A percentile compares a stretch with the other conserved stretches of the same genome.
These are phyloP conservation scores for Lochmaea capreae DNA, from an alignment of 2,888 invertebrate species.

Conservation along the genomic window DNA sequence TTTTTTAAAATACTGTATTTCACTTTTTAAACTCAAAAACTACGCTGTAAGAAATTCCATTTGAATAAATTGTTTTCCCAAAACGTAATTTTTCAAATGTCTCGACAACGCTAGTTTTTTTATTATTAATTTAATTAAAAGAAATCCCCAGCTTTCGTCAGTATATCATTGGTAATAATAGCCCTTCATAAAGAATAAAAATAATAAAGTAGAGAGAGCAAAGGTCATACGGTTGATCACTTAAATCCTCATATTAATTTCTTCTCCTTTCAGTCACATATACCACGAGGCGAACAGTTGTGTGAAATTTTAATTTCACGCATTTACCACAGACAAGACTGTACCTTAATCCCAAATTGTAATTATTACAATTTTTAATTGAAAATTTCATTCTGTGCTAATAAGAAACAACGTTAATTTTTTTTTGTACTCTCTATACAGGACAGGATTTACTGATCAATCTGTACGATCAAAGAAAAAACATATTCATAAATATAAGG, in stretches of 20 bases:
- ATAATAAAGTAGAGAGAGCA: constrained; percentile 14
- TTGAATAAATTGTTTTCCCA: no score
- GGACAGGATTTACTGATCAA: background rate
- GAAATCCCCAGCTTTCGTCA: constrained; percentile 7
- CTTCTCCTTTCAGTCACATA: constrained; percentile 9
- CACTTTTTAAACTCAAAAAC: no score
- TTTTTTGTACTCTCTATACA: background rate
- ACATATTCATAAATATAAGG: background rate
- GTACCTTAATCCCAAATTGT: constrained; percentile 31
- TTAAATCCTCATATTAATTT: constrained; percentile 26
- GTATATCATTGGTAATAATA: constrained; percentile 14
- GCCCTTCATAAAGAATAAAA: constrained; percentile 15
- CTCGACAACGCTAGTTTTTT: background rate
- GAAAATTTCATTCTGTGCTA: constrained; percentile 40
- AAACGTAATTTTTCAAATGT: background rate
- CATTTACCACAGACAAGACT: constrained; percentile 35
- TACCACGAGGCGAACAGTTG: constrained; percentile 27
- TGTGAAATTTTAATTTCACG: constrained; percentile 38
- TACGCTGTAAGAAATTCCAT: no score
- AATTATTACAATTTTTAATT: constrained; percentile 40
- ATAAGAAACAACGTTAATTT: constrained; percentile 36
- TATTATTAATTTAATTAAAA: background rate
- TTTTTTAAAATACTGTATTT: no score
- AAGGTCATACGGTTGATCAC: constrained; percentile 17
- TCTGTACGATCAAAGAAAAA: no score